phyloP scores from a whole-genome alignment of 2,888 invertebrate genomes.

The Leistus spinibarbis region DNA sequence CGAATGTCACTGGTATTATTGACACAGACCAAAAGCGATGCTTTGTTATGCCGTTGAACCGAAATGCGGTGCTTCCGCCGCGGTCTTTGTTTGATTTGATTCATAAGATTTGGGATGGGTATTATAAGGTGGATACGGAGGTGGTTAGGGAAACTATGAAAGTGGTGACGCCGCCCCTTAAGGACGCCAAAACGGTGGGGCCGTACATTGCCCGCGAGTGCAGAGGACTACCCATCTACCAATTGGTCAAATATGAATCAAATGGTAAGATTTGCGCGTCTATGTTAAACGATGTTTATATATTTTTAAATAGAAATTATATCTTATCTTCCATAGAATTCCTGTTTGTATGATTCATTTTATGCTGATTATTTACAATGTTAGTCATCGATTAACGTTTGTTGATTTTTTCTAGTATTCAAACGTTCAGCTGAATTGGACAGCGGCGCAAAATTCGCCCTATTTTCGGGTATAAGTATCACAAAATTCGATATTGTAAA shows the following conservation, averaged over 20 bases:
- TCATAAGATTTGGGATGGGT: slow-evolving; percentile 77
- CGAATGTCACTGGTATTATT: slow-evolving; percentile 67
- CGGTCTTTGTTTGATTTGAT: slow-evolving; percentile 79
- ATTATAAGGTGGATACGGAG: slow-evolving; percentile 82
- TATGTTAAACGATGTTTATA: too few species aligned
- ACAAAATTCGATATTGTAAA: slow-evolving; percentile 77
- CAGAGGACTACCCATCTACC: slow-evolving; percentile 71
- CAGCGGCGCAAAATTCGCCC: slow-evolving; percentile 68
- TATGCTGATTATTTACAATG: background rate
- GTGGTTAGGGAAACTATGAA: slow-evolving; percentile 78
- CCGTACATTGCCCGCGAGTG: slow-evolving; percentile 76
- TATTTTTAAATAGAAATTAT: background rate
- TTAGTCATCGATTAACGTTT: background rate
- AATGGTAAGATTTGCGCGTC: slow-evolving; percentile 73
- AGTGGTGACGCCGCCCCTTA: slow-evolving; percentile 73
- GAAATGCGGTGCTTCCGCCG: slow-evolving; percentile 77
- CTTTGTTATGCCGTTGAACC: slow-evolving; percentile 89
- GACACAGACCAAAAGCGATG: slow-evolving; percentile 66
- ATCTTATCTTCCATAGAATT: background rate
- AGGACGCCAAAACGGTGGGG: slow-evolving; percentile 68
- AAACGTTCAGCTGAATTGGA: slow-evolving; percentile 56
- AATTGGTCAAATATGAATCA: slow-evolving; percentile 69
- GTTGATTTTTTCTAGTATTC: slow-evolving; percentile 50
- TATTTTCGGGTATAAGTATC: slow-evolving; percentile 77
- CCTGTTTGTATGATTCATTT: background rate